Percentiles rank a stretch among this genome's conserved stretches.
Conservation (phyloP, 2,113 vertebrate species). For the Suricata suricatta region DNA sequence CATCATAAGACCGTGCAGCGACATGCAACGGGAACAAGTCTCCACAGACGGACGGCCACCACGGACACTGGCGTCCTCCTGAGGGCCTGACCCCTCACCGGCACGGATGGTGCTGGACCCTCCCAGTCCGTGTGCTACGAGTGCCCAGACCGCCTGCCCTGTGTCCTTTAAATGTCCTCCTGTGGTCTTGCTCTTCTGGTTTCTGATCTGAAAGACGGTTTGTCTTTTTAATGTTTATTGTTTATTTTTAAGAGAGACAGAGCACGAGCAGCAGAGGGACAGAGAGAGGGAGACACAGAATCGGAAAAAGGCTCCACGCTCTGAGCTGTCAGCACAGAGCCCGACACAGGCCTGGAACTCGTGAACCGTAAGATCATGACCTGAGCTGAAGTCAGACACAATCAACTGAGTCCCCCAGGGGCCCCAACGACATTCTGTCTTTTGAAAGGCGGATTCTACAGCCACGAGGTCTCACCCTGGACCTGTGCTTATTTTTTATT, state of each 20-base stretch:
- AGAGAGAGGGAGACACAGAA: too few species aligned
- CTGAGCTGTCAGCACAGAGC: too few species aligned
- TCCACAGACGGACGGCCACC: fast-evolving
- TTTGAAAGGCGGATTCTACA: not conserved
- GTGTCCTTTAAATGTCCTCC: too few species aligned
- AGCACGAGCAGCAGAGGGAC: too few species aligned
- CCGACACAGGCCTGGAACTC: too few species aligned
- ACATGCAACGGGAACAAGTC: fast-evolving
- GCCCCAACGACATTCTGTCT: not conserved
- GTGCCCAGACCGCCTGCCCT: not conserved
- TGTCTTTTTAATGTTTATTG: not conserved
- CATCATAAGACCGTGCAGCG: fast-evolving
- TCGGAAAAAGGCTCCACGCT: too few species aligned
- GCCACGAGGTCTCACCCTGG: not conserved
- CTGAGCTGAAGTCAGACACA: too few species aligned
- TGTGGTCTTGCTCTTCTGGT: not conserved
- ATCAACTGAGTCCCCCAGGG: too few species aligned
- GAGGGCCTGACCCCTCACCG: fast-evolving
- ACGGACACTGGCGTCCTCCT: fast-evolving
- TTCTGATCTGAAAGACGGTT: not conserved
- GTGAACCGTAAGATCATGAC: too few species aligned
- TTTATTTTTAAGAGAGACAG: too few species aligned
- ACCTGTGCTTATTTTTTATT: not conserved
- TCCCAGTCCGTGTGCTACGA: fast-evolving
- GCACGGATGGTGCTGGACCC: fast-evolving